A percentile compares a stretch with the other conserved stretches of the same genome.
phyloP scores from a whole-genome alignment of 2,888 invertebrate genomes.

The Pseudococcus viburni region DNA sequence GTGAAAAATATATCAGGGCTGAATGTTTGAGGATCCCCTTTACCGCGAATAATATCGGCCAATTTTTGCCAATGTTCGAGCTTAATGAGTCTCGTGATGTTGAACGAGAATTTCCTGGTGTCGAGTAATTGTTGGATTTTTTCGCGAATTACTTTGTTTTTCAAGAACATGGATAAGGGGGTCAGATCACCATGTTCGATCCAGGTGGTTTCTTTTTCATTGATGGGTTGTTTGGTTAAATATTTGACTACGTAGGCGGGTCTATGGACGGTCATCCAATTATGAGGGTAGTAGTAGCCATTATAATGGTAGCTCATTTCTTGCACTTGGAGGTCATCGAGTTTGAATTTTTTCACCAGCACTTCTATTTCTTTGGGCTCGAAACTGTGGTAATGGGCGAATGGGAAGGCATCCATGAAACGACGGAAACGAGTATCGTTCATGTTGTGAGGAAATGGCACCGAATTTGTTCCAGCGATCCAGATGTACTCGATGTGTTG shows the following conservation, averaged over 20 bases:
- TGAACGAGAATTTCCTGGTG: not conserved
- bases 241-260: constrained; percentile 16
- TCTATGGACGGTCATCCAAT: not conserved
- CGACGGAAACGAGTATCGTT: constrained; percentile 11
- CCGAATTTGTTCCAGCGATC: not conserved
- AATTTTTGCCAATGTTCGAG: constrained; percentile 27
- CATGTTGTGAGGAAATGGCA: constrained; percentile 28
- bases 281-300: constrained; percentile 16
- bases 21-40: not conserved
- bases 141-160: not conserved
- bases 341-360: not conserved
- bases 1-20: not conserved
- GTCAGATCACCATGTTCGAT: constrained; percentile 5
- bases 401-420: not conserved
- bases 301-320: not conserved
- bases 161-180: not conserved
- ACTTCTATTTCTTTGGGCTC: not conserved
- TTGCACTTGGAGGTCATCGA: not conserved
- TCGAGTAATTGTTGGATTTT: not conserved
- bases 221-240: not conserved
- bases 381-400: constrained; percentile 13
- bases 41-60: not conserved
- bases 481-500: not conserved
- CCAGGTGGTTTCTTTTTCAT: not conserved
- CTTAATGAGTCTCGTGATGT: constrained; percentile 3